These are phyloP conservation scores for Morpho deidamia DNA, from an alignment of 2,888 invertebrate genomes.

Conservation along the genomic window DNA sequence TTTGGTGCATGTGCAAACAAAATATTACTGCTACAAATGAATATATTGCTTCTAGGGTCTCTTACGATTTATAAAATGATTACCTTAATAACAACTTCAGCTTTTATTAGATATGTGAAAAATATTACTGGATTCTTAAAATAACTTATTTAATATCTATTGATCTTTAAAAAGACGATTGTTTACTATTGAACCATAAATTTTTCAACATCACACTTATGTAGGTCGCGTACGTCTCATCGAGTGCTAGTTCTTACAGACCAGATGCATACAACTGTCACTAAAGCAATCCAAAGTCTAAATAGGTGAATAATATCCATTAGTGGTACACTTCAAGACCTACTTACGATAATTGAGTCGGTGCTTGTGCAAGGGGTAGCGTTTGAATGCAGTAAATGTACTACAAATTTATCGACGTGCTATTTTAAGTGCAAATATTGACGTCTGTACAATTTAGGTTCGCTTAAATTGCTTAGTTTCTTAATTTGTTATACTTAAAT, in stretches of 20 bases:
- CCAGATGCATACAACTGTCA: conserved; percentile 24
- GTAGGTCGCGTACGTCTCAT: conserved; percentile 3
- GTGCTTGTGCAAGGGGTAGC: not conserved
- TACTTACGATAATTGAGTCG: conserved; percentile 17
- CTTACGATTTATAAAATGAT: no score
- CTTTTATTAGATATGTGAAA: no score
- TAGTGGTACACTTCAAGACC: conserved; percentile 11
- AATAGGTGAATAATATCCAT: conserved; percentile 13
- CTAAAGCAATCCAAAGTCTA: conserved; percentile 12
- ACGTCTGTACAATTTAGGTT: not conserved
- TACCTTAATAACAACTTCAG: no score
- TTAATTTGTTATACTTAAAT: no score
- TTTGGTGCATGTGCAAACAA: no score
- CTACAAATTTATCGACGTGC: conserved; percentile 6
- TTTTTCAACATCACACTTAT: conserved; percentile 9
- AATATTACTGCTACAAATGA: no score
- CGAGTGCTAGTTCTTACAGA: conserved; percentile 10
- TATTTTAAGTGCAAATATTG: conserved; percentile 3
- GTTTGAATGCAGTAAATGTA: conserved; percentile 6
- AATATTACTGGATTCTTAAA: no score
- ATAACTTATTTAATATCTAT: not conserved
- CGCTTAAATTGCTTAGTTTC: not conserved
- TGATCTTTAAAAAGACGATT: conserved; percentile 12
- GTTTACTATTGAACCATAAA: conserved; percentile 4
- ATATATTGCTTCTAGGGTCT: no score